Evolutionary conservation across 2,113 vertebrate genomes (phyloP).

Genomic region (Triplophysa rosa): DNA sequence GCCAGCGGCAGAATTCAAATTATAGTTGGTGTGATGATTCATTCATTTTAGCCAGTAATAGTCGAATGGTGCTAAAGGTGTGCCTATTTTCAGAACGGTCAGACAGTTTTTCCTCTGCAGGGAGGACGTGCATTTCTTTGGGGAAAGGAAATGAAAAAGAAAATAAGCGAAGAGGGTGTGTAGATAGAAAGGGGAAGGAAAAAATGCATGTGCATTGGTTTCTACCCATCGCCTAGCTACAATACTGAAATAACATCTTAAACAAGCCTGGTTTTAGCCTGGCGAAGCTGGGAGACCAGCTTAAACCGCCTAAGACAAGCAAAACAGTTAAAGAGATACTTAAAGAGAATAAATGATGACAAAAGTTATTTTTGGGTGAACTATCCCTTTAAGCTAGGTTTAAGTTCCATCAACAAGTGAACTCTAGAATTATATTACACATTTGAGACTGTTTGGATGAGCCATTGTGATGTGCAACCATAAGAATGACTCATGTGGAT

Average conservation of each 20-base stretch:
- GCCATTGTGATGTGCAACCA: background rate
- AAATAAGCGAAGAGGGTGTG: background rate
- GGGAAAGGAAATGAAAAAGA: background rate
- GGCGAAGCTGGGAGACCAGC: too few species aligned
- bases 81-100: constrained; percentile 28
- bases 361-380: too few species aligned
- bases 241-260: background rate
- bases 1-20: background rate
- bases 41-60: background rate
- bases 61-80: constrained; percentile 11
- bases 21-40: background rate
- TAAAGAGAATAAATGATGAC: too few species aligned
- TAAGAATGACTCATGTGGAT: background rate
- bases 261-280: background rate
- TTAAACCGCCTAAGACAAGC: too few species aligned
- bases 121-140: constrained; percentile 10
- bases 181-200: background rate
- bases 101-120: constrained; percentile 31
- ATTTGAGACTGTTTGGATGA: background rate
- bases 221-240: background rate
- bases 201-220: background rate
- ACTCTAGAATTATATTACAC: background rate
- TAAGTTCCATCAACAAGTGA: constrained; percentile 1
- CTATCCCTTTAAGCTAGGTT: background rate
- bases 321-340: background rate